These are phyloP conservation scores for Lacerta agilis DNA, from an alignment of 2,797 vertebrate species.

Conservation along the genomic window DNA sequence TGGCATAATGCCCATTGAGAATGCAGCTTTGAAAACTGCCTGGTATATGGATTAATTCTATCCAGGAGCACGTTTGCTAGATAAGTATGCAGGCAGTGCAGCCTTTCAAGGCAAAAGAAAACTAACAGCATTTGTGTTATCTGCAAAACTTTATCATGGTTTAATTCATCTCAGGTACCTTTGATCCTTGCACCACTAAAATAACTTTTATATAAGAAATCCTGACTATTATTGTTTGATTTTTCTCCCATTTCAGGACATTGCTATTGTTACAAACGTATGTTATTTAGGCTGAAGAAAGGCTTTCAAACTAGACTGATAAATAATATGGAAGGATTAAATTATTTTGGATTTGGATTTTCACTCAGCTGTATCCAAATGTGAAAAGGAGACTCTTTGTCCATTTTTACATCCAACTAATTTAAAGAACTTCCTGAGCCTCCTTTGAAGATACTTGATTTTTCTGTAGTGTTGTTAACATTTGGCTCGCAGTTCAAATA, in stretches of 20 bases:
- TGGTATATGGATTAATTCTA: neutral
- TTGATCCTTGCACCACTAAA: conserved; percentile 38
- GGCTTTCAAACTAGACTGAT: neutral
- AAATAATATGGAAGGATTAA: conserved; percentile 35
- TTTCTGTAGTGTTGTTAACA: conserved; percentile 44
- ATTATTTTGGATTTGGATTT: conserved; percentile 36
- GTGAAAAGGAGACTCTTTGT: conserved; percentile 13
- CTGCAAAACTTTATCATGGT: conserved; percentile 23
- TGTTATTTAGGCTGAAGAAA: conserved; percentile 2
- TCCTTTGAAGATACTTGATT: conserved; percentile 28
- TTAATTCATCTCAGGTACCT: neutral
- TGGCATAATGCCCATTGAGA: neutral
- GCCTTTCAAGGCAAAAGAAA: conserved; percentile 32
- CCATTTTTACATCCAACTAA: conserved; percentile 33
- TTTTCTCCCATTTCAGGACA: conserved; percentile 18
- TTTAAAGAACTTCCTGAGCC: conserved; percentile 10
- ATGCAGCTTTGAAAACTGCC: neutral
- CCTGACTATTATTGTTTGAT: conserved; percentile 37
- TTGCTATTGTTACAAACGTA: conserved; percentile 20
- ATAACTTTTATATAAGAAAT: conserved; percentile 34
- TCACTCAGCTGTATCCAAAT: conserved; percentile 28
- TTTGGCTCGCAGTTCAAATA: conserved; percentile 26
- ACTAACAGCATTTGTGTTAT: conserved; percentile 28
- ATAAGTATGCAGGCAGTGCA: neutral
- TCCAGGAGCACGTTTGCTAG: neutral